Evolutionary conservation across 2,113 vertebrate species (phyloP).

Genomic region (Osmerus eperlanus): DNA sequence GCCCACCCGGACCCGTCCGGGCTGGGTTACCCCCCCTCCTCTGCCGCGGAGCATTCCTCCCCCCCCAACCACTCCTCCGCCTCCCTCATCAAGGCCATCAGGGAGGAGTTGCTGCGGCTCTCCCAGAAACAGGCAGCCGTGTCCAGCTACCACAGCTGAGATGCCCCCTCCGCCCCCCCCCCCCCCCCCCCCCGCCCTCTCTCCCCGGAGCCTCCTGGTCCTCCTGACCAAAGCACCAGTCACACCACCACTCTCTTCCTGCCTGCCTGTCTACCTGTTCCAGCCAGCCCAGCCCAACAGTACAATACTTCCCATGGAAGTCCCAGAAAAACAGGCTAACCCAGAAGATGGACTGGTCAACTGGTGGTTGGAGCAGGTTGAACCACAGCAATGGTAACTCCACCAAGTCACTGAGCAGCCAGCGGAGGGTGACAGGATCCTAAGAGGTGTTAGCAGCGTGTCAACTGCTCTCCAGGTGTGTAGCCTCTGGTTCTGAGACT

Average conservation of each 20-base stretch:
- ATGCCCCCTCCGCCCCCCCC: constrained; percentile 49
- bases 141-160: constrained; percentile 92
- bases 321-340: constrained; percentile 16
- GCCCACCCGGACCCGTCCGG: constrained; percentile 76
- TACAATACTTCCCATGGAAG: constrained; percentile 69
- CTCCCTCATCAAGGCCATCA: constrained; percentile 97
- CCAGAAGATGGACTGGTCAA: background rate
- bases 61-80: constrained; percentile 91
- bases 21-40: constrained; percentile 78
- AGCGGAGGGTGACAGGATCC: too few relatives aligned
- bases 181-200: constrained; percentile 29
- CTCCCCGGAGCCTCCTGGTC: background rate
- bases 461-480: too few relatives aligned
- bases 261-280: constrained; percentile 31
- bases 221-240: constrained; percentile 35
- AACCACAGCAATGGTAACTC: too few relatives aligned
- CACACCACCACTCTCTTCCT: constrained; percentile 46
- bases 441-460: too few relatives aligned
- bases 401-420: too few relatives aligned
- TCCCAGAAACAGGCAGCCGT: constrained; percentile 92
- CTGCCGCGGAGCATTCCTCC: constrained; percentile 76
- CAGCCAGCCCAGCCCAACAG: constrained; percentile 20
- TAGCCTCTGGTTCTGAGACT: background rate
- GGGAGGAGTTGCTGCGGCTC: constrained; percentile 95
- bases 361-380: too few relatives aligned